These are phyloP conservation scores for Dinoponera quadriceps DNA, from an alignment of 1,140 invertebrate genomes.

Conservation along the genomic window DNA sequence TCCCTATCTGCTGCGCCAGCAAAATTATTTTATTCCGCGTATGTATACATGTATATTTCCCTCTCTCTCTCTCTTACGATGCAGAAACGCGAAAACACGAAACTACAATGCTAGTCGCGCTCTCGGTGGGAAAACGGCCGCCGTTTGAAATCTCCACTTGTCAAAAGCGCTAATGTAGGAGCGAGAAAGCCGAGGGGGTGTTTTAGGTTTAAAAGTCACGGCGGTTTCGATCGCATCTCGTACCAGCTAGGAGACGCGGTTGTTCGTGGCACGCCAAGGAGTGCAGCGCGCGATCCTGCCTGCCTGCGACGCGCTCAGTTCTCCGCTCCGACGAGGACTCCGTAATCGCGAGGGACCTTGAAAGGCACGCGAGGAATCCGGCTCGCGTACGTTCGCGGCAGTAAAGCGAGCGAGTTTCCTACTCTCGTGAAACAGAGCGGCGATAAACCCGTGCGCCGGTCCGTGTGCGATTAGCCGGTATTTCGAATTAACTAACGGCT, in stretches of 20 bases:
- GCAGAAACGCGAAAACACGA: no score
- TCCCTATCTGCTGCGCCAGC: no score
- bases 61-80: no score
- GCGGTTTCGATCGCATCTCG: no score
- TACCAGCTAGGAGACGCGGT: no score
- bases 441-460: slow-evolving; percentile 49
- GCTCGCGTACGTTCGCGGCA: slow-evolving; percentile 40
- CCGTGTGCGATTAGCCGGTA: slow-evolving; percentile 52
- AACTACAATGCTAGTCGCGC: no score
- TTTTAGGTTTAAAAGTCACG: no score
- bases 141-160: no score
- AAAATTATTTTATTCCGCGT: no score
- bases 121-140: no score
- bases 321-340: slow-evolving; percentile 20
- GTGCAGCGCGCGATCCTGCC: background rate
- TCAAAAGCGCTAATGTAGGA: background rate
- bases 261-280: background rate
- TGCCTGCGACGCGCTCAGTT: background rate
- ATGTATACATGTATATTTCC: background rate
- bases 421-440: slow-evolving; percentile 53
- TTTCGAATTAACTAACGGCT: slow-evolving; percentile 62
- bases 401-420: slow-evolving; percentile 50
- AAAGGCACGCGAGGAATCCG: slow-evolving; percentile 60
- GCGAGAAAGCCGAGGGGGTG: background rate
- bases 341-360: slow-evolving; percentile 53